phyloP scores from a whole-genome alignment of 2,113 vertebrate genomes.

The Psittacus erithacus region DNA sequence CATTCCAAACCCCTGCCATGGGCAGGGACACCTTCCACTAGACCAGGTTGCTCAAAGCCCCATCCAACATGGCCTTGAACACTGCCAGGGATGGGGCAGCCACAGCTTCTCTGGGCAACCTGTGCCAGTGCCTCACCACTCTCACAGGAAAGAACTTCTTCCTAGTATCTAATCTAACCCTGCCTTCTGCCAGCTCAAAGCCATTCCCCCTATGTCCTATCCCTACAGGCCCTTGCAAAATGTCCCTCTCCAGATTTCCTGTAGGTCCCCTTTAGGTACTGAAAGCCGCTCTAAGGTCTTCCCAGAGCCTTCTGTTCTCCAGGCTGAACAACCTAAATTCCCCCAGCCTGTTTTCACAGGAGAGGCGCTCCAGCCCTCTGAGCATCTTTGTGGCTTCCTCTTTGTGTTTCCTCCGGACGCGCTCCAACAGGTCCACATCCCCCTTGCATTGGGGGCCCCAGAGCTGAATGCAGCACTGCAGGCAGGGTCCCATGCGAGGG shows the following conservation, averaged over 20 bases:
- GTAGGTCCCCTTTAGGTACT: not conserved
- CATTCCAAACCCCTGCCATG: not conserved
- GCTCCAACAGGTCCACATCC: not conserved
- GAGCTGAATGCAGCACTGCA: not conserved
- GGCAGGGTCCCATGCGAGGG: not conserved
- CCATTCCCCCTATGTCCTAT: not conserved
- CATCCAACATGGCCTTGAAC: not conserved
- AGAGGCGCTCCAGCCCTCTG: not conserved
- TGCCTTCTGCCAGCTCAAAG: not conserved
- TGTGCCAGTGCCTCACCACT: not conserved
- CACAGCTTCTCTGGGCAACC: not conserved
- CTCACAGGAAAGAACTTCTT: not conserved
- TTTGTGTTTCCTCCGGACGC: not conserved
- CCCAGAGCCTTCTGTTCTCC: not conserved
- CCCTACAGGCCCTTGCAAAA: not conserved
- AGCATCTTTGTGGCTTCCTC: not conserved
- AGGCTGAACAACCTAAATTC: not conserved
- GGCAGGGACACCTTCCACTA: not conserved
- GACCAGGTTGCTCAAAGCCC: not conserved
- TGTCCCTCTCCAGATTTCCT: not conserved
- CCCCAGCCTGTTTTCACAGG: not conserved
- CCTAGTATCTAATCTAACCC: not conserved
- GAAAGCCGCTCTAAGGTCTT: not conserved
- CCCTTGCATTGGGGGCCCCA: not conserved
- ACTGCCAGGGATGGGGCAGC: not conserved